A percentile compares a stretch with the other conserved stretches of the same genome.
These are phyloP conservation scores for Tineola bisselliella DNA, from an alignment of 2,888 invertebrate species.

Conservation along the genomic window DNA sequence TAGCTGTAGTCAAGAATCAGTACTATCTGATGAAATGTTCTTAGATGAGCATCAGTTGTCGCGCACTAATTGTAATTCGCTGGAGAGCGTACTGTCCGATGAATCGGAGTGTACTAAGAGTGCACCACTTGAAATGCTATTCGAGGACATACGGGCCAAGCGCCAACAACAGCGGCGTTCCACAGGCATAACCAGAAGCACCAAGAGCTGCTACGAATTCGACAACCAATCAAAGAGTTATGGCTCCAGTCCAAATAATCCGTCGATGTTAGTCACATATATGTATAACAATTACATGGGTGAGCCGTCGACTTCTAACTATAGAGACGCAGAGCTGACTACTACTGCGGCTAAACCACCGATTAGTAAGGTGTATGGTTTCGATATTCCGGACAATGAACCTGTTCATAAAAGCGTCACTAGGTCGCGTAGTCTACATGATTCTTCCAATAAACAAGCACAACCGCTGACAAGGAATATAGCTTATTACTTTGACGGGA, in stretches of 20 bases:
- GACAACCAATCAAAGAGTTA: constrained; percentile 70
- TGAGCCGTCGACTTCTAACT: constrained; percentile 34
- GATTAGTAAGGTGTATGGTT: constrained; percentile 44
- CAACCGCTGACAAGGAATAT: constrained; percentile 55
- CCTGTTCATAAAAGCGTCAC: constrained; percentile 53
- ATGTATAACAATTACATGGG: constrained; percentile 61
- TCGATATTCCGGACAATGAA: constrained; percentile 42
- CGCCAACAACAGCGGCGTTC: constrained; percentile 33
- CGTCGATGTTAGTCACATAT: constrained; percentile 60
- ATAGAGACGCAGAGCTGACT: background rate
- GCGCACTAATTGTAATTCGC: constrained; percentile 77
- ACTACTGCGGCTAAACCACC: constrained; percentile 29
- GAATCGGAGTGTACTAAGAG: constrained; percentile 82
- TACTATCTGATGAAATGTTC: constrained; percentile 76
- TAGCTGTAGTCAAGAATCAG: constrained; percentile 79
- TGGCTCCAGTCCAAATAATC: constrained; percentile 71
- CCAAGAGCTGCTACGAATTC: constrained; percentile 62
- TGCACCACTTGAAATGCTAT: constrained; percentile 78
- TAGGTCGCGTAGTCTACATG: constrained; percentile 55
- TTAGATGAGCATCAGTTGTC: constrained; percentile 69
- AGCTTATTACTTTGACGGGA: constrained; percentile 63
- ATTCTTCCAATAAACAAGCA: constrained; percentile 41
- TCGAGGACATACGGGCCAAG: constrained; percentile 64
- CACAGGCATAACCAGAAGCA: constrained; percentile 42
- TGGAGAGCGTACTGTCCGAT: constrained; percentile 83